Base-by-base conservation (phyloP, 92 coral and sea anemone genomes). In the Epizoanthus ramosus region DNA sequence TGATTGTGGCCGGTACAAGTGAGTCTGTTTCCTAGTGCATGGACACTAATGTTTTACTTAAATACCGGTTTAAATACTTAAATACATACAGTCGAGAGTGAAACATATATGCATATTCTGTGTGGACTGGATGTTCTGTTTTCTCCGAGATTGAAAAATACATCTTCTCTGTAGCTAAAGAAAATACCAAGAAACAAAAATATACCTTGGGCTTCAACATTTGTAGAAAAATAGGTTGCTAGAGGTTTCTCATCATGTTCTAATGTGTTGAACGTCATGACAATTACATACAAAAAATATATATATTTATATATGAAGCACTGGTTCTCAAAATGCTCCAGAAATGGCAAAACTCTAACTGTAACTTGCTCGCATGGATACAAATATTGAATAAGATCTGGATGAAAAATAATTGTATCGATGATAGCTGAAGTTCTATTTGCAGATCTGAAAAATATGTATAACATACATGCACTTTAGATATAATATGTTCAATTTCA, bases 1-100 rank as follows among this genome's bases (percentile, higher is more conserved):
- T 23, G 82, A 61, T 58, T 60, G 71, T 77, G 82, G 64, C 71
- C 82, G 82, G 82, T 77, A 77, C 82, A 77, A 60, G 43, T 54
- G 59, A 76, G 65, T 61, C 82, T 60, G 63, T 37, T 16, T 60
- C 70, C 39, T 60, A 60, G 41, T 77, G 82, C 82, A 61, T 4
- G 70, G 24, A 61, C 71, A 77, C 25, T 24, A 6, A 77, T 21
- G 43, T 43, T 21, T 33, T n/a, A 16, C 43, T 77, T 60, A 57
- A 61, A 61, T 77, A 77, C 82, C 82, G 71, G 82, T 60, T 60
- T 77, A 41, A 39, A 77, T 77, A 41, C 37, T 25, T 61, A 77
- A 39, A 77, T 77, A 61, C 82, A 77, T 61, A 60, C 82, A 61
- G 82, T 63, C 58, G 57, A 77, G 64, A 22, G n/a, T 43, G 72